Evolutionary conservation across 2,113 vertebrate species (phyloP).

Genomic region (Eira barbara): DNA sequence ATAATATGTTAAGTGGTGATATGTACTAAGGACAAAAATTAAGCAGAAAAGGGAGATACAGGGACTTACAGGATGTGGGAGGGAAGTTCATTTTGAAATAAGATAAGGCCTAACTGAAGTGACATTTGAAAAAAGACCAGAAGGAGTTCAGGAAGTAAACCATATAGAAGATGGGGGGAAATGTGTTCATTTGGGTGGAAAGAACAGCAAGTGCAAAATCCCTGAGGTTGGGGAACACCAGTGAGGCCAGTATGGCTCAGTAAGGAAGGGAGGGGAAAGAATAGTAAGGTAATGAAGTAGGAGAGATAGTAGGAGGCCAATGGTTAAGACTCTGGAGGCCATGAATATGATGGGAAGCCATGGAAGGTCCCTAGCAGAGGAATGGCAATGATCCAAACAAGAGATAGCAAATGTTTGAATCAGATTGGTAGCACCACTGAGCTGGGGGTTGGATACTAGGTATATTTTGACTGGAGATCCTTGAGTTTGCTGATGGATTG

Average conservation of each 20-base stretch:
- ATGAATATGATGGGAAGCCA: not conserved
- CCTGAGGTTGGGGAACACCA: not conserved
- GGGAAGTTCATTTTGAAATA: not conserved
- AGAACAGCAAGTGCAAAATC: not conserved
- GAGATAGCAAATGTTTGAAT: not conserved
- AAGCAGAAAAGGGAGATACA: not conserved
- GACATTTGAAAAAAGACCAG: not conserved
- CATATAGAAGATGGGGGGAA: not conserved
- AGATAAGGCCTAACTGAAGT: not conserved
- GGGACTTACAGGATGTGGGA: not conserved
- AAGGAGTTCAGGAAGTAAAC: not conserved
- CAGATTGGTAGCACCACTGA: not conserved
- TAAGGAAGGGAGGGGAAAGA: not conserved
- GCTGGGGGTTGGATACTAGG: not conserved
- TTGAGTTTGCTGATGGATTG: not conserved
- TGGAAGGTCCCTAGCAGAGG: not conserved
- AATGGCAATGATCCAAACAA: not conserved
- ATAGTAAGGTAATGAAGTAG: not conserved
- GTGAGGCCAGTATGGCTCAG: not conserved
- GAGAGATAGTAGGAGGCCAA: not conserved
- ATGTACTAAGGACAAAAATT: not conserved
- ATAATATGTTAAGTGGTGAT: not conserved
- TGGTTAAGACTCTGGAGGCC: not conserved
- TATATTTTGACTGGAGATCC: slow-evolving; percentile 4
- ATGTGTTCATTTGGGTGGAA: not conserved